Base-by-base conservation (phyloP, 1,140 invertebrate genomes). In the Dryas iulia region DNA sequence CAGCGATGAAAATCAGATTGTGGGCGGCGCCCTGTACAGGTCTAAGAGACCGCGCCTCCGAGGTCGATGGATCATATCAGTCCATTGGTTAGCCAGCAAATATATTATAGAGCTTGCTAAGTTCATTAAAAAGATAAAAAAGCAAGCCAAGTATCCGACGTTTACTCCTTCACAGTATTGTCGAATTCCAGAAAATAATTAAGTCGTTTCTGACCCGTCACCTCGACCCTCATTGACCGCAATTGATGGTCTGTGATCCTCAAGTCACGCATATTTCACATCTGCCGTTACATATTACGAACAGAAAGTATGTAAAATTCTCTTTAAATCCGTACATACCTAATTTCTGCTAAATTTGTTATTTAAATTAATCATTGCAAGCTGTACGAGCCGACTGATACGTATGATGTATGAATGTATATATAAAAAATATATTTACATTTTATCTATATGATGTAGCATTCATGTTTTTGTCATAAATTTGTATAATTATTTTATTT, bases 161-260 rank as follows among this genome's bases (percentile, higher is more conserved):
- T 4, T 14, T 18, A 18, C n/a, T 39, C 5, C 39, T n/a, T 56
- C 25, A 25, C n/a, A 23, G 21, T 56, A 14, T n/a, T 56, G 21
- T 56, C 53, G 35, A 61, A 25, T 57, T 56, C 64, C 52, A 61
- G 54, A 69, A 77, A 61, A 73, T 70, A 76, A 87, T 88, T 82
- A 83, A 72, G 71, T 67, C 67, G 82, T 61, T 82, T 82, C 66
- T 88, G 86, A 87, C 87, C 87, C 69, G 73, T 70, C 76, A 78
- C 73, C 72, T 77, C 80, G 78, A 78, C 79, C 78, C 78, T 81
- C 78, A 81, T 86, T 84, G 82, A 81, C 77, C 78, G 79, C 78
- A 84, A 84, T 87, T 89, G 78, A 81, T 84, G 77, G 76, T 79
- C 76, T 78, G 62, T 75, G 75, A 80, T 81, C 81, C 78, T 71